A percentile compares a stretch with the other conserved stretches of the same genome.
phyloP scores from a whole-genome alignment of 2,888 invertebrate genomes.

The Phania funesta region DNA sequence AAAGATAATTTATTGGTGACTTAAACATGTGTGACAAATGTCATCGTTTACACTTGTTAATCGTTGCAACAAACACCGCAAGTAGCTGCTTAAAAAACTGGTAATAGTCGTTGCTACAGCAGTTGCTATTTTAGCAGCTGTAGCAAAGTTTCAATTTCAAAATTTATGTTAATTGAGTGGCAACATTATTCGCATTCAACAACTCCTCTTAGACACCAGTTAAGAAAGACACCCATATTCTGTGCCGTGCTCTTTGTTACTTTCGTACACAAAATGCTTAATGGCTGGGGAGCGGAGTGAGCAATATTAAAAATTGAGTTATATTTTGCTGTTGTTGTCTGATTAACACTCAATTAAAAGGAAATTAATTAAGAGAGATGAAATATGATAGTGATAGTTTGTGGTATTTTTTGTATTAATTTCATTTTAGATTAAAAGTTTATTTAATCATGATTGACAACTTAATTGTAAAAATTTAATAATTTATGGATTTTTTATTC shows the following conservation, averaged over 20 bases:
- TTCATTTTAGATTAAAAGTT: constrained; percentile 16
- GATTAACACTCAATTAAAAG: constrained; percentile 58
- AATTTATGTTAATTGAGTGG: constrained; percentile 44
- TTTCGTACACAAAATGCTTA: background rate
- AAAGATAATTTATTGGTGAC: constrained; percentile 11
- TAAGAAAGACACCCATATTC: too few relatives aligned
- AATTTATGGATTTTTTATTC: constrained; percentile 27
- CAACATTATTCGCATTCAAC: constrained; percentile 25
- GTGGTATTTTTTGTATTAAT: constrained; percentile 12
- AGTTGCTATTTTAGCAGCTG: background rate
- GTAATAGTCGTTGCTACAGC: background rate
- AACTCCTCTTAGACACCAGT: background rate
- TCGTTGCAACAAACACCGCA: background rate
- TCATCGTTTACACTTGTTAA: constrained; percentile 31
- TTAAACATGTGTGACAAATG: constrained; percentile 53
- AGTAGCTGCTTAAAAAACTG: background rate
- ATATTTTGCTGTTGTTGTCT: constrained; percentile 18
- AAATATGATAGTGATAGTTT: constrained; percentile 31
- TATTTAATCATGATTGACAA: constrained; percentile 52
- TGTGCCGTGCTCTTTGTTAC: background rate
- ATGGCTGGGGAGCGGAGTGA: background rate
- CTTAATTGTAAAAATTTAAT: constrained; percentile 39
- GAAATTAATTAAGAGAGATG: constrained; percentile 55
- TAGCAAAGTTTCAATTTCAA: background rate
- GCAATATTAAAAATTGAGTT: constrained; percentile 4